Evolutionary conservation across 1,140 invertebrate genomes (phyloP).

Genomic region (Oryctes rhinoceros): DNA sequence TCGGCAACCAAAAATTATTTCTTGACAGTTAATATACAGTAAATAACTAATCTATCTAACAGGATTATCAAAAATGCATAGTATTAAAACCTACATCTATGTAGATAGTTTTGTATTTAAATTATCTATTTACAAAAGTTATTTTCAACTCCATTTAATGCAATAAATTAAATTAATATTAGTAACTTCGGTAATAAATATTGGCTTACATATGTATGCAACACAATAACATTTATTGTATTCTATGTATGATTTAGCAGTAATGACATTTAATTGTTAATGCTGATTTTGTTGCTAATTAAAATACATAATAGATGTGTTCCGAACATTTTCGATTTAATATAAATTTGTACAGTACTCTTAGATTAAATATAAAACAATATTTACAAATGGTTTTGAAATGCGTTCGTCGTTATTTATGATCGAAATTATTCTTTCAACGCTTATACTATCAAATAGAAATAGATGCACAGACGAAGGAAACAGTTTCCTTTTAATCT

Average conservation of each 20-base stretch:
- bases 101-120: not conserved
- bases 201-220: not conserved
- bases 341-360: constrained; percentile 10
- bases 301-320: not conserved
- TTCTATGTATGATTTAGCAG: not conserved
- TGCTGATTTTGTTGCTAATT: not conserved
- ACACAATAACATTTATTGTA: not conserved
- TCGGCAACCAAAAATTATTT: too few relatives aligned
- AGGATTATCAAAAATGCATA: not conserved
- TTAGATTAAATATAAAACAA: not conserved
- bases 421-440: not conserved
- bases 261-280: constrained; percentile 9
- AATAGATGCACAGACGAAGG: too few relatives aligned
- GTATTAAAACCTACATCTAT: not conserved
- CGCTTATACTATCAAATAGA: too few relatives aligned
- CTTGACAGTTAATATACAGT: too few relatives aligned
- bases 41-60: too few relatives aligned
- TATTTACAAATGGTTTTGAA: not conserved
- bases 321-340: not conserved
- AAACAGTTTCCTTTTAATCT: too few relatives aligned
- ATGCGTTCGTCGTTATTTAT: not conserved
- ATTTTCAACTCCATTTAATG: not conserved
- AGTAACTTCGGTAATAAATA: constrained; percentile 1
- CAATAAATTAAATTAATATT: not conserved
- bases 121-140: not conserved